phyloP scores from a whole-genome alignment of 2,888 invertebrate species.

The Drosophila siamana region DNA sequence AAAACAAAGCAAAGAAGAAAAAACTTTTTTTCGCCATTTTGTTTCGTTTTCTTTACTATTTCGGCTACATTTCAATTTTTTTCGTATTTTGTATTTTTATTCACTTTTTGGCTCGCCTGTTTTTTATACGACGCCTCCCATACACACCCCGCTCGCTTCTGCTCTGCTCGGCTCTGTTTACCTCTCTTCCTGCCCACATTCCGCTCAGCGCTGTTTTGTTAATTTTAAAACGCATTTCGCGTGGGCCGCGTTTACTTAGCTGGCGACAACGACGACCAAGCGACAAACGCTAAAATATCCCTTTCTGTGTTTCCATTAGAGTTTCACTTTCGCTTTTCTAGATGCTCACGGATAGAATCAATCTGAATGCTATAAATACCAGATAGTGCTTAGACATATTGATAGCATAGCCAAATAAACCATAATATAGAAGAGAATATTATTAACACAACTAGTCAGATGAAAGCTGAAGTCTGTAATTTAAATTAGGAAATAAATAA shows the following conservation, averaged over 20 bases:
- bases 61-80: conserved; percentile 66
- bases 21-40: conserved; percentile 73
- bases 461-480: too few species aligned
- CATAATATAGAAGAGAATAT: too few species aligned
- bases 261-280: too few species aligned
- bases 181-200: neutral
- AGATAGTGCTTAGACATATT: neutral
- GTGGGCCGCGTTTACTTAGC: conserved; percentile 53
- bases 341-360: too few species aligned
- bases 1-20: conserved; percentile 43
- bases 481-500: too few species aligned
- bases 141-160: neutral
- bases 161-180: neutral
- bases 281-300: conserved; percentile 60
- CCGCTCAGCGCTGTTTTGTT: conserved; percentile 47
- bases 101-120: conserved; percentile 42
- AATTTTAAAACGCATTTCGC: conserved; percentile 65
- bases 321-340: neutral
- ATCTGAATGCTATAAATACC: neutral
- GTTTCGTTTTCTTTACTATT: conserved; percentile 75
- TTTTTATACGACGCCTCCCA: neutral
- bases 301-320: neutral
- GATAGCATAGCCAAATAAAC: neutral
- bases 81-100: conserved; percentile 28
- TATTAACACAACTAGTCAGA: too few species aligned